phyloP scores from a whole-genome alignment of 2,888 invertebrate species.

The Schizotus pectinicornis region DNA sequence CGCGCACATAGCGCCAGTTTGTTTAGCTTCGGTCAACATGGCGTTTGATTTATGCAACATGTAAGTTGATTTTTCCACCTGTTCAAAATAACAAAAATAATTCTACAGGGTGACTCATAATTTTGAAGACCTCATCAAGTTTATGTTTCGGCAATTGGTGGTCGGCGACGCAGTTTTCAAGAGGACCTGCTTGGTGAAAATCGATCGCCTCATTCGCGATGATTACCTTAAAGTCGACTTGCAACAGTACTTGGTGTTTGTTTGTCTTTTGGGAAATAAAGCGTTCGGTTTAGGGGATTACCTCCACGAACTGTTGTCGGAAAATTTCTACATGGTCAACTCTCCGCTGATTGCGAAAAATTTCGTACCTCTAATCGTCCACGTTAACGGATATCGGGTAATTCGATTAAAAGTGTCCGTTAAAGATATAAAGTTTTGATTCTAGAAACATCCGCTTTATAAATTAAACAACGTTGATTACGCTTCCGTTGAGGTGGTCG shows the following conservation, averaged over 20 bases:
- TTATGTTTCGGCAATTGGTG: constrained; percentile 23
- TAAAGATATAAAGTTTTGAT: not conserved
- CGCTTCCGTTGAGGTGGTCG: constrained; percentile 2
- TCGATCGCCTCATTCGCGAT: constrained; percentile 27
- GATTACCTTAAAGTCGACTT: constrained; percentile 27
- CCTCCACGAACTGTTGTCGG: constrained; percentile 11
- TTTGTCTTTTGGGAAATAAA: constrained; percentile 14
- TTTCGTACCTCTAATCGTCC: constrained; percentile 22
- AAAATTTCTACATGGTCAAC: constrained; percentile 22
- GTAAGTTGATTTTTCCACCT: constrained; percentile 1
- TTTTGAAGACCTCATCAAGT: constrained; percentile 24
- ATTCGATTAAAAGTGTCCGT: not conserved
- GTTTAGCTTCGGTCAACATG: constrained; percentile 19
- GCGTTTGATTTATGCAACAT: constrained; percentile 26
- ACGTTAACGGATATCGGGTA: constrained; percentile 20
- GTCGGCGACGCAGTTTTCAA: constrained; percentile 23
- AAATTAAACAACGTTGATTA: not conserved
- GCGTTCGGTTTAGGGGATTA: constrained; percentile 16
- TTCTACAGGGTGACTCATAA: constrained; percentile 25
- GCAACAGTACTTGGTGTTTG: constrained; percentile 19
- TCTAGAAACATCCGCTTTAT: constrained; percentile 22
- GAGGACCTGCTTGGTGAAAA: constrained; percentile 22
- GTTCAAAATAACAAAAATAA: not conserved
- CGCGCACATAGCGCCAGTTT: constrained; percentile 6
- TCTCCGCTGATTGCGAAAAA: constrained; percentile 8